Evolutionary conservation across 2,888 invertebrate genomes (phyloP).

Genomic region (Meiosimyza platycephala): DNA sequence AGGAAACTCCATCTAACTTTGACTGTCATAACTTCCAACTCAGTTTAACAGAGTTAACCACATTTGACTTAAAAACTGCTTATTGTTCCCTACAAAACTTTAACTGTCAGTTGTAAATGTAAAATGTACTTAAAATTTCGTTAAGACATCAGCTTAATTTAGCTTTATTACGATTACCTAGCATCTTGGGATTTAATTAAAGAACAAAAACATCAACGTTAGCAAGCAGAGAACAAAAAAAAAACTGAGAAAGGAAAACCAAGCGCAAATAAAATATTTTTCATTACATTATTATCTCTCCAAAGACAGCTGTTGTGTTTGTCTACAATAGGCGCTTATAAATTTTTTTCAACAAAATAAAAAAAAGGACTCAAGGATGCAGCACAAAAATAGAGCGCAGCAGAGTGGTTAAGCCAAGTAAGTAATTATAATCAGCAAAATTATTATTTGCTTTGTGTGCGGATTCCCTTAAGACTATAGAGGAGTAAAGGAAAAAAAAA

Average conservation of each 20-base stretch:
- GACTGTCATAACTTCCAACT: too few relatives aligned
- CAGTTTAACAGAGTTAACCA: too few relatives aligned
- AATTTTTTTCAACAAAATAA: background rate
- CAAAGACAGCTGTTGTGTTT: conserved; percentile 26
- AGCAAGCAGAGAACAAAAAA: background rate
- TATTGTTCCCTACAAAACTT: too few relatives aligned
- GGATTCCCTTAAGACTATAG: background rate
- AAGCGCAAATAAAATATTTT: background rate
- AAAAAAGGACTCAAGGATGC: conserved; percentile 3
- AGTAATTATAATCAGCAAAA: conserved; percentile 16
- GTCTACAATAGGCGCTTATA: background rate
- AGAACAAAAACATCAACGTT: conserved; percentile 12
- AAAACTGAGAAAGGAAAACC: background rate
- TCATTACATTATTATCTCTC: conserved; percentile 31
- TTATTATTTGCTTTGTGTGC: conserved; percentile 18
- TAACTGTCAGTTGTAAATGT: background rate
- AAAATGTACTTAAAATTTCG: conserved; percentile 1
- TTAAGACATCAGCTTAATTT: background rate
- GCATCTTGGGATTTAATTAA: conserved; percentile 28
- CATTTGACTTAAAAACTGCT: conserved; percentile 1
- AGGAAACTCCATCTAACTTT: too few relatives aligned
- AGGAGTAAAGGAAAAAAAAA: too few relatives aligned
- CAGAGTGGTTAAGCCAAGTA: background rate
- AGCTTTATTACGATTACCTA: conserved; percentile 17
- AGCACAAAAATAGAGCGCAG: background rate